Evolutionary conservation across 23 tunicate genomes (phyloP), one percentile per base, ranked within the genome.

Genomic region (Trididemnum clinides): DNA sequence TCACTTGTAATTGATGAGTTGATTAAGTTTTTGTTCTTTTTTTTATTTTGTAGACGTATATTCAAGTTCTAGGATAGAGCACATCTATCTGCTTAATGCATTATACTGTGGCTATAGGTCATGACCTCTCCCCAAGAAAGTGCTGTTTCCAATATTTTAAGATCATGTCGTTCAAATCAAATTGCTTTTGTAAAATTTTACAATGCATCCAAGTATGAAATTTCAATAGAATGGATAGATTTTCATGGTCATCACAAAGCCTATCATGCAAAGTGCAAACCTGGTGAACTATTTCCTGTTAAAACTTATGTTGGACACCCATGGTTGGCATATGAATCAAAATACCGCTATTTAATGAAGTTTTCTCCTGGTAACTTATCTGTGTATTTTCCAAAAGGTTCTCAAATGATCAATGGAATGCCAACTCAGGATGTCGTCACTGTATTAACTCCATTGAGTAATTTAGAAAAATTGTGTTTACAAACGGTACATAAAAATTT

Each of bases 261-360:
- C 12, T 80, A 69, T 66, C 18, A 7, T 28, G 26, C 31, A 5
- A 27, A 10, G 3, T 59, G 54, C 22, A 80, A 33, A 15, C 91
- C 91, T 1, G 51, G 66, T 18, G 72, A 69, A 1, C 33, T 51
- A 18, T 18, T 80, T 34, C 21, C 51, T 35, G 36, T 87, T 1
- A 51, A 80, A 87, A 87, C 91, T 1, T 80, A 28, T 71, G 91
- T 87, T 80, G 91, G 91, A 4, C 91, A 87, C 57, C 91, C 91
- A 1, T 87, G 85, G 85, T 57, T 87, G 31, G 91, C 81, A 4
- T 80, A 81, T 51, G 85, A 87, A 28, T 21, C 34, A 1, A 64
- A 78, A 28, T 87, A 50, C 44, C 33, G 84, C 1, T 57, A 87
- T 54, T 28, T 66, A 7, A 49, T 80, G 71, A 20, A 26, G 37